A percentile compares a stretch with the other conserved stretches of the same genome.
Conservation (phyloP, 2,888 invertebrate species). For the Chrysolina americana region DNA sequence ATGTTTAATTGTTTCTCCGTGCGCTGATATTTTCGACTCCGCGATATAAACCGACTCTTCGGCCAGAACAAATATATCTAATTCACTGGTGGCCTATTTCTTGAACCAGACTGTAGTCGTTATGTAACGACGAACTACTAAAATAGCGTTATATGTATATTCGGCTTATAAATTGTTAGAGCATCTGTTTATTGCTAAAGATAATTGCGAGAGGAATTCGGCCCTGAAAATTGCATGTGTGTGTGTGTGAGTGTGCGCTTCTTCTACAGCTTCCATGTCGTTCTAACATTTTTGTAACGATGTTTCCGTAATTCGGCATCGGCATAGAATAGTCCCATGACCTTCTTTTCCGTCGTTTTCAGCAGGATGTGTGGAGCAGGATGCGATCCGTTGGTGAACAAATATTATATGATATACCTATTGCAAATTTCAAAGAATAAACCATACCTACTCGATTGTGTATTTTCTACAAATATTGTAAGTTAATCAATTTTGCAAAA, state of each 20-base stretch:
- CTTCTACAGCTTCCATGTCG: slow-evolving; percentile 39
- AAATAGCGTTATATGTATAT: slow-evolving; percentile 45
- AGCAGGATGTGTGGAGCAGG: slow-evolving; percentile 13
- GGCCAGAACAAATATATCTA: slow-evolving; percentile 29
- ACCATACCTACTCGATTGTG: neutral
- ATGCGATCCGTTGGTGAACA: slow-evolving; percentile 13
- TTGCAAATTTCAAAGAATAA: neutral
- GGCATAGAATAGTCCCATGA: neutral
- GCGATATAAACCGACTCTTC: slow-evolving; percentile 4
- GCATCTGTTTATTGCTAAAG: slow-evolving; percentile 58
- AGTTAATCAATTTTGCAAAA: no score
- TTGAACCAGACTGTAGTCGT: slow-evolving; percentile 37
- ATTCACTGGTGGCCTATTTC: slow-evolving; percentile 32
- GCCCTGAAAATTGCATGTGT: slow-evolving; percentile 56
- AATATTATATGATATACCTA: neutral
- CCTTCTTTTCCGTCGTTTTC: slow-evolving; percentile 6
- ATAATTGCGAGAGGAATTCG: slow-evolving; percentile 57
- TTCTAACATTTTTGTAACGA: slow-evolving; percentile 14
- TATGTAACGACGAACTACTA: slow-evolving; percentile 42
- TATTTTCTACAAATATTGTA: no score
- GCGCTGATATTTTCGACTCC: neutral
- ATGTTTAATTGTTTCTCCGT: neutral
- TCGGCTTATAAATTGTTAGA: slow-evolving; percentile 50
- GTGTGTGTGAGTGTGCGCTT: slow-evolving; percentile 43
- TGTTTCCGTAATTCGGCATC: neutral